Evolutionary conservation across 2,113 vertebrate species (phyloP).

Genomic region (Lagopus muta): DNA sequence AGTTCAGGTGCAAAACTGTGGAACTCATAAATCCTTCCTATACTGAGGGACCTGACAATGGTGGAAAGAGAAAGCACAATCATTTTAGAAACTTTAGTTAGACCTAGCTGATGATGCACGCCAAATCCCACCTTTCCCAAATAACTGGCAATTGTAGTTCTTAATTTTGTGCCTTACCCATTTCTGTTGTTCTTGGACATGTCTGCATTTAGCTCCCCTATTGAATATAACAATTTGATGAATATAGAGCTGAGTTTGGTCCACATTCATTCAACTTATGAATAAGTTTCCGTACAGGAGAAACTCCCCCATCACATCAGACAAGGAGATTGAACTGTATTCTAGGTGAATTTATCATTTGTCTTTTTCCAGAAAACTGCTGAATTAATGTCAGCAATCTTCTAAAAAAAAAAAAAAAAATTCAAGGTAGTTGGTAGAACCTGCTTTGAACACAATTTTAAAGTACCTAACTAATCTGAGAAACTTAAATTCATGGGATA

Average conservation of each 20-base stretch:
- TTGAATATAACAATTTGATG: accelerated
- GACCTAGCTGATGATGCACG: neutral
- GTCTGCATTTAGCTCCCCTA: accelerated
- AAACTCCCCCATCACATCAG: accelerated
- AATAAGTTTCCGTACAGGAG: neutral
- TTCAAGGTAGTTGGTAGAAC: slow-evolving; percentile 11
- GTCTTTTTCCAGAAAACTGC: neutral
- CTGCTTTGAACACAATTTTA: slow-evolving; percentile 19
- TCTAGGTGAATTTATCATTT: neutral
- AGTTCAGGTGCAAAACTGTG: neutral
- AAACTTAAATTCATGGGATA: neutral
- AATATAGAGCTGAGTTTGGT: neutral
- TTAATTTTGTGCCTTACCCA: neutral
- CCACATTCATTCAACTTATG: neutral
- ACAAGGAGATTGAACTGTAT: neutral
- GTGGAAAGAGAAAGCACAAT: neutral
- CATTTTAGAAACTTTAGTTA: neutral
- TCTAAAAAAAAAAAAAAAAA: neutral
- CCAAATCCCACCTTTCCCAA: neutral
- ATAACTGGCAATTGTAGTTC: neutral
- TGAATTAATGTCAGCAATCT: neutral
- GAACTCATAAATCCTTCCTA: neutral
- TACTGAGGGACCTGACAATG: neutral
- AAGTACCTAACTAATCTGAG: slow-evolving; percentile 5
- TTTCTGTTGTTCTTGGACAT: neutral